Conservation (phyloP, 2,888 invertebrate genomes). For the Amblyteles armatorius region DNA sequence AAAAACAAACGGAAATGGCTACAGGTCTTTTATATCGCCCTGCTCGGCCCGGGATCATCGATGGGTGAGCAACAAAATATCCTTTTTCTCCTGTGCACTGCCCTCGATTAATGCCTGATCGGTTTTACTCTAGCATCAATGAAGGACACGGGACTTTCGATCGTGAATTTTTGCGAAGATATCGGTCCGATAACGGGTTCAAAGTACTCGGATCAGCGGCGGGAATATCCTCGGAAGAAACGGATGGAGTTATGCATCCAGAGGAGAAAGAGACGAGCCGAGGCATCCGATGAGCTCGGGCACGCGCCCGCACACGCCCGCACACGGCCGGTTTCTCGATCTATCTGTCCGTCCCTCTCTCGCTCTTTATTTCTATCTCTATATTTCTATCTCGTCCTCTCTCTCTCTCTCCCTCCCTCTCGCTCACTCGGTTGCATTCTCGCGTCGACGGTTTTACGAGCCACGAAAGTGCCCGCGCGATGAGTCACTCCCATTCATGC, state of each 20-base stretch:
- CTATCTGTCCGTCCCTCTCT: not conserved
- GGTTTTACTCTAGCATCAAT: not conserved
- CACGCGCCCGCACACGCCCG: constrained; percentile 49
- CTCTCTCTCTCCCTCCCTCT: not conserved
- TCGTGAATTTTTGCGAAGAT: not conserved
- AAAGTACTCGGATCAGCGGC: not conserved
- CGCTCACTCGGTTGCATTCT: constrained; percentile 44
- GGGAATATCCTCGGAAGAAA: constrained; percentile 17
- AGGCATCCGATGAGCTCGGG: constrained; percentile 24
- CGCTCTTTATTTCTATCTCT: constrained; percentile 14
- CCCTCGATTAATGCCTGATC: not conserved
- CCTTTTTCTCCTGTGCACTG: not conserved
- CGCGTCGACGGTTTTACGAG: constrained; percentile 58
- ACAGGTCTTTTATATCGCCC: no score
- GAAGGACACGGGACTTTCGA: not conserved
- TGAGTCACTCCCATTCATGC: constrained; percentile 71
- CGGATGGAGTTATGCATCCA: constrained; percentile 6
- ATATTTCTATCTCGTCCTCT: constrained; percentile 14
- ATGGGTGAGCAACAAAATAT: not conserved
- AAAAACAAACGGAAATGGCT: no score
- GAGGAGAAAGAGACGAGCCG: constrained; percentile 7
- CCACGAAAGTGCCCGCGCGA: constrained; percentile 63
- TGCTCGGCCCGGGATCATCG: no score
- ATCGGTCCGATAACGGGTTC: constrained; percentile 4
- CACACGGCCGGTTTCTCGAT: constrained; percentile 48